Evolutionary conservation across 2,888 invertebrate species (phyloP), one percentile per base, ranked within the genome.

Genomic region (Zaprionus lineosus): DNA sequence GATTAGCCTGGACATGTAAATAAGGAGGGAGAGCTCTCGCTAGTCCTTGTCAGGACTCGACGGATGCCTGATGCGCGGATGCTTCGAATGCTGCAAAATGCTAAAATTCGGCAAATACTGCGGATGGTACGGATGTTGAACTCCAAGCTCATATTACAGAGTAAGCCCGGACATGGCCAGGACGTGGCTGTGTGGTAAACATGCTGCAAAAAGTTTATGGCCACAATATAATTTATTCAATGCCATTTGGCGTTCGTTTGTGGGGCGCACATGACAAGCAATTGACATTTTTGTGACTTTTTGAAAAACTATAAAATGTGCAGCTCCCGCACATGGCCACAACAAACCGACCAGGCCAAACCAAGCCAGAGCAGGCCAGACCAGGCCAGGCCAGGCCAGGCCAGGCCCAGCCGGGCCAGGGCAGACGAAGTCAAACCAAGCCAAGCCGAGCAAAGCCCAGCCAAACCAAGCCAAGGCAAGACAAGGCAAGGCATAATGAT

Each of bases 251-350:
- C 52, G 59, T 37, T 74, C 65, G 70, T 37, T 74, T 60, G 65
- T 55, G 61, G 55, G 33, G 41, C 55, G 63, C 55, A 66, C 76
- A 75, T 83, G 79, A 85, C 85, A 83, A 79, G 76, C 84, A 81
- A 86, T 84, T 77, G 84, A 84, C 86, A 83, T 86, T 83, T 86
- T 84, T 86, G 79, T 62, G 86, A 83, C 86, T 84, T 82, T 86
- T 84, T 55, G 44, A 72, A 86, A 71, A 82, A 82, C 86, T 82
- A 82, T 82, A 86, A 82, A 86, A 81, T 85, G 86, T 85, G 86
- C 81, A 83, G 62, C 70, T 53, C 37, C 15, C 55, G 51, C 55
- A 56, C 66, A 65, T 40, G 71, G 39, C 34, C 28, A 57, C 52
- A 34, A 50, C 29, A 43, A 50, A 33, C 12, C 16, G 31, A 24